Conservation (phyloP, 2,797 vertebrate genomes). For the Columba guinea region DNA sequence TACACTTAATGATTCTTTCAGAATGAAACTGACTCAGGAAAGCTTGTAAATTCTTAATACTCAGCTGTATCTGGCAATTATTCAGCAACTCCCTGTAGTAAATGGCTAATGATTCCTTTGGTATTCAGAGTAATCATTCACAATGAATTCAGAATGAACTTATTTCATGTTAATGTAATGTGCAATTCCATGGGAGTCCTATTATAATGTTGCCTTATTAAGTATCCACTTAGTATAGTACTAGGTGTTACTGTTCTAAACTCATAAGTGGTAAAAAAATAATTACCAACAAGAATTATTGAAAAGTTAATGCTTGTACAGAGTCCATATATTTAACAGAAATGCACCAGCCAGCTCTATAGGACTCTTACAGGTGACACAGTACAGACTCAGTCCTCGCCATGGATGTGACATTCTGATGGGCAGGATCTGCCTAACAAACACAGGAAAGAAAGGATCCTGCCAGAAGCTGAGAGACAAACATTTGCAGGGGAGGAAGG, state of each 20-base stretch:
- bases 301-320: neutral
- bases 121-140: constrained; percentile 52
- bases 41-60: constrained; percentile 6
- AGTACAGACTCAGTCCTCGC: neutral
- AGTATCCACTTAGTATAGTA: constrained; percentile 51
- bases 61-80: neutral
- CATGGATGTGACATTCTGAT: neutral
- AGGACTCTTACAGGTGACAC: neutral
- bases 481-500: neutral
- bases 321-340: neutral
- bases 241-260: constrained; percentile 22
- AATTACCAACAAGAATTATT: constrained; percentile 29
- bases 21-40: neutral
- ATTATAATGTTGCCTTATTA: constrained; percentile 55
- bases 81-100: neutral
- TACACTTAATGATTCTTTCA: constrained; percentile 11
- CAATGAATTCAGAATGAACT: constrained; percentile 74
- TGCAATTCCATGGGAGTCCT: constrained; percentile 61
- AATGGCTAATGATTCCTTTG: constrained; percentile 56
- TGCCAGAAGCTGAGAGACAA: neutral
- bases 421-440: neutral
- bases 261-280: constrained; percentile 39
- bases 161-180: constrained; percentile 54
- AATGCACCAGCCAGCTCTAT: neutral
- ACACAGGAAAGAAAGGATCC: neutral